These are phyloP conservation scores for Diachasma alloeum DNA, from an alignment of 1,140 invertebrate species.

Conservation along the genomic window DNA sequence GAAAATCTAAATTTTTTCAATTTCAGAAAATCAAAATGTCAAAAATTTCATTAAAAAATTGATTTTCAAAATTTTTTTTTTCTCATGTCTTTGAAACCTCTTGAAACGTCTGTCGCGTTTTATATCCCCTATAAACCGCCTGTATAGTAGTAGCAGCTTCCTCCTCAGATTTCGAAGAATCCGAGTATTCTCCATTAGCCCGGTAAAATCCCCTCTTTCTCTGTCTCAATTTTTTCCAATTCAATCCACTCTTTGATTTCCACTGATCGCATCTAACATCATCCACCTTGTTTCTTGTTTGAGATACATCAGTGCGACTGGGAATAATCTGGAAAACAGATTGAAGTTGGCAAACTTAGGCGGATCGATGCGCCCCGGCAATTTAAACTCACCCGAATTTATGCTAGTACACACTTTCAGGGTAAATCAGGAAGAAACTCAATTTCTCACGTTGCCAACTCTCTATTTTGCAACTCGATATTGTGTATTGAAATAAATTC, in stretches of 20 bases:
- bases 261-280: background rate
- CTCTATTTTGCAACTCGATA: background rate
- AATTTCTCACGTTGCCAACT: constrained; percentile 14
- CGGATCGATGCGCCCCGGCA: constrained; percentile 3
- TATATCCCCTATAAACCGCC: constrained; percentile 75
- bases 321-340: constrained; percentile 17
- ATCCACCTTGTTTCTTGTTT: background rate
- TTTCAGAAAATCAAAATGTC: too few species aligned
- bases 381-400: constrained; percentile 25
- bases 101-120: constrained; percentile 72
- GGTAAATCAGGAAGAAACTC: background rate
- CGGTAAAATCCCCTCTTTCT: background rate
- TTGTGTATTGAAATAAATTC: background rate
- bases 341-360: constrained; percentile 30
- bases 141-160: constrained; percentile 77
- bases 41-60: too few species aligned
- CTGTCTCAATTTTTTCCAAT: background rate
- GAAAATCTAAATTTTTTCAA: too few species aligned
- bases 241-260: background rate
- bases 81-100: constrained; percentile 49
- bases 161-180: constrained; percentile 46
- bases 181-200: background rate
- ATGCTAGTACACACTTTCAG: background rate
- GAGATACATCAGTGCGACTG: background rate
- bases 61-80: too few species aligned